A percentile compares a stretch with the other conserved stretches of the same genome.
These are phyloP conservation scores for Arge pagana DNA, from an alignment of 2,888 invertebrate species.

Conservation along the genomic window DNA sequence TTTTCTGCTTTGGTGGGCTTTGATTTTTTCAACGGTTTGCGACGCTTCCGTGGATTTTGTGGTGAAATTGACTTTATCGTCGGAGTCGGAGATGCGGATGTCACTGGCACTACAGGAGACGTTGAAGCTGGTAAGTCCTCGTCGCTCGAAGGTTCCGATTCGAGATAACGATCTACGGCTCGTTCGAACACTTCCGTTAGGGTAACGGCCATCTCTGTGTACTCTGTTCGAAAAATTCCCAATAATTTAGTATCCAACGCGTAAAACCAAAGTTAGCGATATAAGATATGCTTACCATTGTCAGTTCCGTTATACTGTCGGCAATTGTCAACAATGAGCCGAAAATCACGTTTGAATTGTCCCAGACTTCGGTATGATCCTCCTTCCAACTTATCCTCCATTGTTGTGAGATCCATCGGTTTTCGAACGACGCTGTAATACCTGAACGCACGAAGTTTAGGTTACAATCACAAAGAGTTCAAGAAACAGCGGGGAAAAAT, in stretches of 20 bases:
- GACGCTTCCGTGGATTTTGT: conserved; percentile 54
- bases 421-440: conserved; percentile 67
- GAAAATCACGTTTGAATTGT: conserved; percentile 86
- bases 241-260: conserved; percentile 6
- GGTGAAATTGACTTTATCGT: conserved; percentile 38
- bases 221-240: conserved; percentile 64
- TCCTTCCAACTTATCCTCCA: conserved; percentile 84
- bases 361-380: conserved; percentile 79
- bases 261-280: not conserved
- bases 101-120: too few relatives aligned
- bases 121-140: conserved; percentile 49
- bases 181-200: conserved; percentile 80
- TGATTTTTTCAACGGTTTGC: conserved; percentile 57
- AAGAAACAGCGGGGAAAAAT: conserved; percentile 7
- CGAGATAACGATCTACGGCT: conserved; percentile 81
- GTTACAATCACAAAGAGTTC: not conserved
- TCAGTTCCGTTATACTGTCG: conserved; percentile 89
- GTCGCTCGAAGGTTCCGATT: conserved; percentile 80
- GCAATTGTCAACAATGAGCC: conserved; percentile 91
- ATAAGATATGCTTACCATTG: conserved; percentile 71
- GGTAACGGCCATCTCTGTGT: conserved; percentile 86
- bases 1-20: conserved; percentile 55
- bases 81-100: conserved; percentile 41
- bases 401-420: conserved; percentile 87
- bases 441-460: conserved; percentile 32